Conservation (phyloP, 2,113 vertebrate genomes). For the Nymphicus hollandicus region DNA sequence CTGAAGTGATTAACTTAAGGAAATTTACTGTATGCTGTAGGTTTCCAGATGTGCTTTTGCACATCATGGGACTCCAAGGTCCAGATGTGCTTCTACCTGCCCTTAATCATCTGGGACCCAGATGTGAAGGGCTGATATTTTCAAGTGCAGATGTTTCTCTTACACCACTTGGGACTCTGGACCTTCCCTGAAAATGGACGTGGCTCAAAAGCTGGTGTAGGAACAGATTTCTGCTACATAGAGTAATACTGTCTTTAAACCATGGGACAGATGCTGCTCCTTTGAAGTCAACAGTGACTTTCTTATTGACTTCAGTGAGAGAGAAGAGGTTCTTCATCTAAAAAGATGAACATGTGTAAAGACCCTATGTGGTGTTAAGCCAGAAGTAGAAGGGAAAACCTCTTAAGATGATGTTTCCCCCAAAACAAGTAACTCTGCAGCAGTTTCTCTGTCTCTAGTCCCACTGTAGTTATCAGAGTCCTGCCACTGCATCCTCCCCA, state of each 20-base stretch:
- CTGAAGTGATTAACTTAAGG: not conserved
- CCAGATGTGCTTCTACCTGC: slow-evolving; percentile 52
- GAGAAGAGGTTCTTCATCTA: not conserved
- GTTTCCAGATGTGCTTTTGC: slow-evolving; percentile 19
- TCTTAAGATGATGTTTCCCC: not conserved
- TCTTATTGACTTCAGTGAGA: not conserved
- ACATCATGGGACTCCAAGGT: not conserved
- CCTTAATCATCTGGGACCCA: not conserved
- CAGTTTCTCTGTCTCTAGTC: not conserved
- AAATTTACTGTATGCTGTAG: not conserved
- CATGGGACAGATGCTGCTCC: not conserved
- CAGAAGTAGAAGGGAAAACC: not conserved
- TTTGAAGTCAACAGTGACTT: not conserved
- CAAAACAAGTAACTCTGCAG: not conserved
- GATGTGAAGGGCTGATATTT: not conserved
- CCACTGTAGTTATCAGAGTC: not conserved
- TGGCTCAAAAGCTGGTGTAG: not conserved
- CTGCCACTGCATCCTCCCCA: not conserved
- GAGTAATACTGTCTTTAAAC: not conserved
- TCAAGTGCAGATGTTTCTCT: slow-evolving; percentile 13
- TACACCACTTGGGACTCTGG: not conserved
- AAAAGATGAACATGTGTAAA: rapidly evolving
- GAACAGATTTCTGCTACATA: rapidly evolving
- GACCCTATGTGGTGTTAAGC: not conserved
- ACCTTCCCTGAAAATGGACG: not conserved